These are phyloP conservation scores for Thalassarche chlororhynchos DNA, from an alignment of 2,113 vertebrate genomes.

Conservation along the genomic window DNA sequence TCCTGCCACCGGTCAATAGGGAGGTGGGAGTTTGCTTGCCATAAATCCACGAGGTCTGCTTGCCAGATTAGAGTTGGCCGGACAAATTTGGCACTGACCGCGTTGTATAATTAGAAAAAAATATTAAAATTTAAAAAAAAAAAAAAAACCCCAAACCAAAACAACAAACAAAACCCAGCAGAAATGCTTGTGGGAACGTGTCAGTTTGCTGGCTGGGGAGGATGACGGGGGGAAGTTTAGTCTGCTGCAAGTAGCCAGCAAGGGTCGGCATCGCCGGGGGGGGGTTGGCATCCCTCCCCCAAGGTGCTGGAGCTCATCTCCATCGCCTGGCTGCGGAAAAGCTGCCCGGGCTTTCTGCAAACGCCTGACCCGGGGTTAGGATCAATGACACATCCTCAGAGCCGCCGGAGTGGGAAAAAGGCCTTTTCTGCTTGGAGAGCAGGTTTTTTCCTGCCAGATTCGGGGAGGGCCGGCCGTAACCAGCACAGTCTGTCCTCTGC, in stretches of 20 bases:
- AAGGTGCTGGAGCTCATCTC: not conserved
- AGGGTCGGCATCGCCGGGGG: not conserved
- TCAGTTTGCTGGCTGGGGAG: constrained; percentile 10
- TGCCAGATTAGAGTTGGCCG: not conserved
- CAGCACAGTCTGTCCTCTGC: not conserved
- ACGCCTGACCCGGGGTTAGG: not conserved
- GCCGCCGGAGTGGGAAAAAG: not conserved
- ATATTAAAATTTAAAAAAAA: not conserved
- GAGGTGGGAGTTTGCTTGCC: not conserved
- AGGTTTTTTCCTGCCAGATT: not conserved
- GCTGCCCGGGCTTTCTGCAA: not conserved
- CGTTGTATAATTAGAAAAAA: not conserved
- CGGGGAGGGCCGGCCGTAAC: accelerated
- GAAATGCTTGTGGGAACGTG: constrained; percentile 9
- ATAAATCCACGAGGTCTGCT: not conserved
- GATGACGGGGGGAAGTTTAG: not conserved
- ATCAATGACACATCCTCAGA: not conserved
- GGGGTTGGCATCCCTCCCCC: not conserved
- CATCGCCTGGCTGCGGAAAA: not conserved
- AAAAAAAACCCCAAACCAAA: too few relatives aligned
- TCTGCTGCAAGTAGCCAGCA: not conserved
- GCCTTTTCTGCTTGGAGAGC: not conserved
- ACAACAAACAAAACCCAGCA: not conserved
- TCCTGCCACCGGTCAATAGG: not conserved
- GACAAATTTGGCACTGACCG: not conserved